Evolutionary conservation across 2,888 invertebrate species (phyloP).

Genomic region (Drosophila quasianomalipes): DNA sequence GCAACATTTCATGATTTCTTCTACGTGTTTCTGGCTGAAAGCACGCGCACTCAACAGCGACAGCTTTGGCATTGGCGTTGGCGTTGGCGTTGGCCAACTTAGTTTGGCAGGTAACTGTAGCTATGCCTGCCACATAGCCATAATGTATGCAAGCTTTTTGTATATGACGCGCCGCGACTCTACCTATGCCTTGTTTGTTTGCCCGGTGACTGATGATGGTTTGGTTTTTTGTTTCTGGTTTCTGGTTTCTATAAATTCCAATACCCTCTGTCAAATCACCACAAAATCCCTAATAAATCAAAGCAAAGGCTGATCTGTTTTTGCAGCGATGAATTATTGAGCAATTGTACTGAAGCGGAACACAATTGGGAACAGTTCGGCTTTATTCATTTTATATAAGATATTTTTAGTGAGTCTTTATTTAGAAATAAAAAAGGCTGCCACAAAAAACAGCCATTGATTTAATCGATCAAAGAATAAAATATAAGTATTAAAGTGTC

Average conservation of each 20-base stretch:
- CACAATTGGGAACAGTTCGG: neutral
- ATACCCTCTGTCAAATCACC: neutral
- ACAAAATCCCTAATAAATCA: constrained; percentile 57
- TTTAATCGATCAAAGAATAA: neutral
- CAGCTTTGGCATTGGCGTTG: neutral
- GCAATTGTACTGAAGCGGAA: constrained; percentile 1
- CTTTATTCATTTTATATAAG: neutral
- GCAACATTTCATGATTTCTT: constrained; percentile 82
- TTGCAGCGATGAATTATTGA: neutral
- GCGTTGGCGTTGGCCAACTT: neutral
- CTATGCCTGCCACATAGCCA: constrained; percentile 25
- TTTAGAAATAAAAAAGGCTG: neutral
- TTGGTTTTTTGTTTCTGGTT: constrained; percentile 47
- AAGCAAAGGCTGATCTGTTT: constrained; percentile 15
- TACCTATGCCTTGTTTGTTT: constrained; percentile 48
- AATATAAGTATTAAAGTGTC: neutral
- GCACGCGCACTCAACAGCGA: constrained; percentile 58
- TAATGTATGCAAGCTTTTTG: constrained; percentile 60
- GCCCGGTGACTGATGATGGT: constrained; percentile 74
- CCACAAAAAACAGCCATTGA: neutral
- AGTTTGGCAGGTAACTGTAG: constrained; percentile 24
- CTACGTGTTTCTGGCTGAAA: constrained; percentile 72
- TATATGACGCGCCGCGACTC: constrained; percentile 27
- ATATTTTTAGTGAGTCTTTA: neutral
- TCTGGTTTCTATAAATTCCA: constrained; percentile 3